Percentiles rank a stretch among this genome's conserved stretches.
phyloP scores from a whole-genome alignment of 37 sponge, comb jelly and placozoan species.

The Bolinopsis microptera region DNA sequence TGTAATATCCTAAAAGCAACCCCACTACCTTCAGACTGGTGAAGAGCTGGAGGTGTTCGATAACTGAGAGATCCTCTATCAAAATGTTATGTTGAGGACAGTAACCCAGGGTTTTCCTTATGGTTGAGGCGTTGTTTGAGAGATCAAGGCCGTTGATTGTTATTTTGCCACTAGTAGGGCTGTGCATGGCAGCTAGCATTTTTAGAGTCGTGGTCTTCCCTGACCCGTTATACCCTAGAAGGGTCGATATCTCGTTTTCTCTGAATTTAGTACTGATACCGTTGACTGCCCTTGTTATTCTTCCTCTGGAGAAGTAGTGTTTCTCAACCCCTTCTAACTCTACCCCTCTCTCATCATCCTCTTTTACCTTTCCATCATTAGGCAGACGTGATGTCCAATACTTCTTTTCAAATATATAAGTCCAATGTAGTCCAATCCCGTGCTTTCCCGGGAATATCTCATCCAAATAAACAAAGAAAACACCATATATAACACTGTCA shows the following conservation, averaged over 20 bases:
- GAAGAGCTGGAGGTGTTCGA: not conserved
- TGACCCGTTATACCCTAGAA: not conserved
- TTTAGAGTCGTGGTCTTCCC: not conserved
- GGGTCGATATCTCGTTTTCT: not conserved
- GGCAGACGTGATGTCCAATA: not conserved
- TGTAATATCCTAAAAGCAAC: not conserved
- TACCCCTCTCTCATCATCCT: not conserved
- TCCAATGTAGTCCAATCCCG: constrained; percentile 2
- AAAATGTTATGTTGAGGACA: not conserved
- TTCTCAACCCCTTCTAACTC: not conserved
- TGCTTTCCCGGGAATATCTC: constrained; percentile 23
- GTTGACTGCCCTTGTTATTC: not conserved
- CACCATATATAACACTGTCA: not conserved
- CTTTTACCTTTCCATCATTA: not conserved
- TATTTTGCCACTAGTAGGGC: not conserved
- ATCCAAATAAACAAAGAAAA: not conserved
- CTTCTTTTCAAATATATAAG: not conserved
- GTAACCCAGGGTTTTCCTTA: not conserved
- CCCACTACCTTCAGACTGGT: not conserved
- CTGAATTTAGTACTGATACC: not conserved
- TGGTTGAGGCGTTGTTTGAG: not conserved
- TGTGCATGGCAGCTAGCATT: constrained; percentile 36
- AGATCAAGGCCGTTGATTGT: not conserved
- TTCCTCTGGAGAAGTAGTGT: not conserved
- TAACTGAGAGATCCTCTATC: not conserved